A percentile compares a stretch with the other conserved stretches of the same genome.
Conservation (phyloP, 2,113 vertebrate species). For the Paracanthobrama guichenoti region DNA sequence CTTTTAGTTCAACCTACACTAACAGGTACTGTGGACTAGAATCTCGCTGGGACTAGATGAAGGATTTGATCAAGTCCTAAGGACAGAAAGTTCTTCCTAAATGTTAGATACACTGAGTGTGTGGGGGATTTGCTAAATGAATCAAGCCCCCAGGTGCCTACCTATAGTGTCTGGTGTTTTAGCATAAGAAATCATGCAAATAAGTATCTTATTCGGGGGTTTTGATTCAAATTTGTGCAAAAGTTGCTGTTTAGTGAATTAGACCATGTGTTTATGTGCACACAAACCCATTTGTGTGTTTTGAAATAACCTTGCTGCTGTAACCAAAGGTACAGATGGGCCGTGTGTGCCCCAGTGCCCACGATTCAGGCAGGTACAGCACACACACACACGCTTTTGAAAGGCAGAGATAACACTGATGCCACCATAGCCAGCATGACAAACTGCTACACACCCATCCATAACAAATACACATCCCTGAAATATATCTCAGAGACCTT, state of each 20-base stretch:
- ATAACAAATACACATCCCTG: conserved; percentile 39
- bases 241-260: neutral
- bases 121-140: neutral
- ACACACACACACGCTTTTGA: conserved; percentile 44
- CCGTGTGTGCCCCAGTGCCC: conserved; percentile 65
- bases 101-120: neutral
- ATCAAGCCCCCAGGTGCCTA: neutral
- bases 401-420: conserved; percentile 37
- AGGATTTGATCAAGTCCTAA: conserved; percentile 7
- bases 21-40: conserved; percentile 12
- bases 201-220: neutral
- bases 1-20: conserved; percentile 36
- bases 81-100: neutral
- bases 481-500: conserved; percentile 31
- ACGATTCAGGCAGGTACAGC: conserved; percentile 66
- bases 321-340: conserved; percentile 68
- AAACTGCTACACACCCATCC: conserved; percentile 39
- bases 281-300: neutral
- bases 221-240: neutral
- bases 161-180: neutral
- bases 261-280: conserved; percentile 1
- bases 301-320: conserved; percentile 66
- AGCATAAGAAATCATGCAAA: neutral
- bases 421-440: conserved; percentile 32
- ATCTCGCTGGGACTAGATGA: neutral